Evolutionary conservation across 2,888 invertebrate genomes (phyloP).

Genomic region (Dorcus parallelipipedus): DNA sequence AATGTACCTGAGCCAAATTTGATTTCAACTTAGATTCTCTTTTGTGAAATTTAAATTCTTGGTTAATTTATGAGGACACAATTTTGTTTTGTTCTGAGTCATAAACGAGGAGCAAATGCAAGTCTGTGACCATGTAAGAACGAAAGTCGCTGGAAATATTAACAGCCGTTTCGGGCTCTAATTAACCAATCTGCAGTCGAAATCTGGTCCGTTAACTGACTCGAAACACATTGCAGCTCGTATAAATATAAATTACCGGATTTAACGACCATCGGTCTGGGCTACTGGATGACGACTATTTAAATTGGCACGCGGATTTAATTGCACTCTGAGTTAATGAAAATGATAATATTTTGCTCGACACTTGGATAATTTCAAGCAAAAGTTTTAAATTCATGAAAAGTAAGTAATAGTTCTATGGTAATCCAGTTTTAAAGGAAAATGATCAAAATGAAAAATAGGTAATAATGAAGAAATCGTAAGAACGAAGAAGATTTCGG

Average conservation of each 20-base stretch:
- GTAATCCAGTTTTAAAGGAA: too few species aligned
- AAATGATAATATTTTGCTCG: constrained; percentile 4
- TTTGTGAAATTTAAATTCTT: too few species aligned
- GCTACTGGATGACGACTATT: neutral
- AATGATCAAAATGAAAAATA: too few species aligned
- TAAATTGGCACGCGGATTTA: constrained; percentile 5
- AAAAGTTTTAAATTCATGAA: too few species aligned
- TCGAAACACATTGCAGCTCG: constrained; percentile 29
- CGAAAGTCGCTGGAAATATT: neutral
- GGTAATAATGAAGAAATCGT: too few species aligned
- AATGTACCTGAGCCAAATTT: too few species aligned
- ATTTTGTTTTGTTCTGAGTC: too few species aligned
- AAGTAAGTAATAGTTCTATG: too few species aligned
- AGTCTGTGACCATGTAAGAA: neutral
- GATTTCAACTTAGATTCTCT: too few species aligned
- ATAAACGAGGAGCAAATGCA: too few species aligned
- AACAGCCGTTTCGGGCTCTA: constrained; percentile 5
- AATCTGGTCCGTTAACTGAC: constrained; percentile 30
- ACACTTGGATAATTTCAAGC: neutral
- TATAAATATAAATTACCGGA: constrained; percentile 32
- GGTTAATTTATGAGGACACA: too few species aligned
- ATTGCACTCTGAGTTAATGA: neutral
- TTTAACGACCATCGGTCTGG: constrained; percentile 25
- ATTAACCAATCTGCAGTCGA: constrained; percentile 27
- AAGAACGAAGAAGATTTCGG: too few species aligned